Percentiles rank a stretch among this genome's conserved stretches.
phyloP scores from a whole-genome alignment of 2,888 invertebrate genomes.

The Chaetogeoica ovagalla region DNA sequence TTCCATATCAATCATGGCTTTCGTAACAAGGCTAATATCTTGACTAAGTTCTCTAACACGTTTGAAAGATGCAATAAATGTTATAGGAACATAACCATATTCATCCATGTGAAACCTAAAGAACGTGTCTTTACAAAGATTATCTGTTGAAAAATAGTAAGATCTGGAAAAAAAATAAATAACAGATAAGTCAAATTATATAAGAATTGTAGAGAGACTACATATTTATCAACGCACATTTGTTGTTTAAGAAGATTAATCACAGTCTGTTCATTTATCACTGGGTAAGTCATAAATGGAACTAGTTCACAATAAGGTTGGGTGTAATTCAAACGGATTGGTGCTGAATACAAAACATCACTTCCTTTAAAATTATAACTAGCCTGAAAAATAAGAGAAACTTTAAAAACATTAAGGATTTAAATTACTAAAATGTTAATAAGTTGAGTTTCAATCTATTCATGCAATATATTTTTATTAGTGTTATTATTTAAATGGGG shows the following conservation, averaged over 20 bases:
- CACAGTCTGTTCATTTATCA: constrained; percentile 51
- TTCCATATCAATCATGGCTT: constrained; percentile 83
- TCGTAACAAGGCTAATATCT: constrained; percentile 80
- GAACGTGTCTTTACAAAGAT: constrained; percentile 93
- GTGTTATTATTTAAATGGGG: constrained; percentile 4
- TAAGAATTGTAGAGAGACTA: background rate
- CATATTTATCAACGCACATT: constrained; percentile 35
- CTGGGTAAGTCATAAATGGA: constrained; percentile 48
- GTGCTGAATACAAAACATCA: constrained; percentile 46
- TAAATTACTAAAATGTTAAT: constrained; percentile 7
- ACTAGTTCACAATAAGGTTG: constrained; percentile 52
- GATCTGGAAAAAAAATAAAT: constrained; percentile 68
- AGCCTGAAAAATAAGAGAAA: constrained; percentile 39
- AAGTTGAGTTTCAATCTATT: background rate
- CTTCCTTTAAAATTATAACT: constrained; percentile 50
- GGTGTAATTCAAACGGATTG: constrained; percentile 45
- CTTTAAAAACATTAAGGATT: background rate
- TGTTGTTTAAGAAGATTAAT: constrained; percentile 52
- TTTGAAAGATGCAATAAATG: constrained; percentile 93
- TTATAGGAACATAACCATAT: constrained; percentile 90
- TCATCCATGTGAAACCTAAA: constrained; percentile 94
- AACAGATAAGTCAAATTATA: background rate
- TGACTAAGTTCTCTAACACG: constrained; percentile 85
- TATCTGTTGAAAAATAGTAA: constrained; percentile 98
- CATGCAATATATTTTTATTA: constrained; percentile 19